Conservation (phyloP, 64 coral and sea anemone genomes). For the Hydrozoanthus tunicans region DNA sequence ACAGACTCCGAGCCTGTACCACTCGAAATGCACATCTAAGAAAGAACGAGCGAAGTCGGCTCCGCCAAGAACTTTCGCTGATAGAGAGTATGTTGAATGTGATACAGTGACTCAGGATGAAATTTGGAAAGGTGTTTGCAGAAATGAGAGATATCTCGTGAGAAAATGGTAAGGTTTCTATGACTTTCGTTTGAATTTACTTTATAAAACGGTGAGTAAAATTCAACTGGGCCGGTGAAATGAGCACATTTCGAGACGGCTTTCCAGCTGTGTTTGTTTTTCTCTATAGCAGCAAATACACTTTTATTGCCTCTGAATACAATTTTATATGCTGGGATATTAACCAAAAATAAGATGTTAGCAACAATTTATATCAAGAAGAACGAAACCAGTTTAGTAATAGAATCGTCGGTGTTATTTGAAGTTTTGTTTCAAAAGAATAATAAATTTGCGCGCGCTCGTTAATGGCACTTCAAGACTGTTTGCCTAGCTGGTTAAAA, state of each 20-base stretch:
- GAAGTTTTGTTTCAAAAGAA: not conserved
- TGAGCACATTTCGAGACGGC: not conserved
- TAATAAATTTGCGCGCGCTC: slow-evolving; percentile 27
- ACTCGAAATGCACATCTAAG: slow-evolving; percentile 83
- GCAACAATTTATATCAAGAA: too few species aligned
- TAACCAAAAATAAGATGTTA: not conserved
- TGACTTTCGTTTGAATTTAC: not conserved
- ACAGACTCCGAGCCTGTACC: slow-evolving; percentile 77
- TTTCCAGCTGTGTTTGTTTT: slow-evolving; percentile 42
- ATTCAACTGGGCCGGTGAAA: not conserved
- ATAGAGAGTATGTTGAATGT: slow-evolving; percentile 87
- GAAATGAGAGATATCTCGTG: slow-evolving; percentile 79
- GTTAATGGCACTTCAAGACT: not conserved
- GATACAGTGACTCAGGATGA: slow-evolving; percentile 81
- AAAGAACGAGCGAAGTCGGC: slow-evolving; percentile 86
- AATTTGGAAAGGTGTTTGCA: slow-evolving; percentile 91
- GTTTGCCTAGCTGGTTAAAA: too few species aligned
- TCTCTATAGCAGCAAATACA: slow-evolving; percentile 13
- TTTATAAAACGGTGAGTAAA: not conserved
- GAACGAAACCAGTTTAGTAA: not conserved
- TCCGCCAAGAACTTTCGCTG: slow-evolving; percentile 66
- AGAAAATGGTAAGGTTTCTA: slow-evolving; percentile 76
- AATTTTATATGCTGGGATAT: not conserved
- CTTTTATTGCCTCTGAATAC: slow-evolving; percentile 1
- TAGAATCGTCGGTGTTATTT: not conserved